These are phyloP conservation scores for Anisognathus igniventris DNA, from an alignment of 2,797 vertebrate species.

Conservation along the genomic window DNA sequence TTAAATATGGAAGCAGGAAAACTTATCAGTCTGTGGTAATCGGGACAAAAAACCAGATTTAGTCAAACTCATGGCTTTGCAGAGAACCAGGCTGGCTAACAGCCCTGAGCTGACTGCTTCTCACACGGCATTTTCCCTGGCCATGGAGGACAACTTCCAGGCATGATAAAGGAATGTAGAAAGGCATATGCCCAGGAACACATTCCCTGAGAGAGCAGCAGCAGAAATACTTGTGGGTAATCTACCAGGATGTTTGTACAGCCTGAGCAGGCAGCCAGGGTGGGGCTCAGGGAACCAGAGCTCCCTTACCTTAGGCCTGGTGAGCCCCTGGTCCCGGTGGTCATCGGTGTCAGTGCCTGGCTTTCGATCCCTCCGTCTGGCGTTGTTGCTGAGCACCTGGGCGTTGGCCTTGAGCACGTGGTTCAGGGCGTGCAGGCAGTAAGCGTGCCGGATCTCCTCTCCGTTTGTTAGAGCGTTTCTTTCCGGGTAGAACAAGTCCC, in stretches of 20 bases:
- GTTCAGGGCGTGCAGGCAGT: slow-evolving; percentile 91
- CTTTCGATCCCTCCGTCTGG: slow-evolving; percentile 76
- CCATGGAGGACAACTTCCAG: accelerated
- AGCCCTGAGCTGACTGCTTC: not conserved
- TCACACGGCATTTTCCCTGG: not conserved
- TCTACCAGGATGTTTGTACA: not conserved
- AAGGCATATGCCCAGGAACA: not conserved
- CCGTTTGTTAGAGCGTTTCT: slow-evolving; percentile 78
- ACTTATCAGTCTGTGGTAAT: not conserved
- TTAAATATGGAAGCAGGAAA: not conserved
- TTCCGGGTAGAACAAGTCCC: slow-evolving; percentile 88
- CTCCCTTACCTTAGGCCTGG: slow-evolving; percentile 89
- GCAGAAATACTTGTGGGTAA: not conserved
- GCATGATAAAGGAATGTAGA: not conserved
- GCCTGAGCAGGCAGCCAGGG: not conserved
- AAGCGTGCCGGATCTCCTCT: slow-evolving; percentile 80
- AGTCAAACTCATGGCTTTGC: not conserved
- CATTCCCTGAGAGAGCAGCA: not conserved
- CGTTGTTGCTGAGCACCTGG: slow-evolving; percentile 86
- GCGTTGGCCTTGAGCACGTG: slow-evolving; percentile 93
- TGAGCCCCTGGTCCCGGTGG: slow-evolving; percentile 91
- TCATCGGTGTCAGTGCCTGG: slow-evolving; percentile 74
- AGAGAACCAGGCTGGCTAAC: not conserved
- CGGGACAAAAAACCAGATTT: not conserved
- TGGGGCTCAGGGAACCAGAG: not conserved